Conservation (phyloP, 2,113 vertebrate species). For the Sigmodon hispidus region DNA sequence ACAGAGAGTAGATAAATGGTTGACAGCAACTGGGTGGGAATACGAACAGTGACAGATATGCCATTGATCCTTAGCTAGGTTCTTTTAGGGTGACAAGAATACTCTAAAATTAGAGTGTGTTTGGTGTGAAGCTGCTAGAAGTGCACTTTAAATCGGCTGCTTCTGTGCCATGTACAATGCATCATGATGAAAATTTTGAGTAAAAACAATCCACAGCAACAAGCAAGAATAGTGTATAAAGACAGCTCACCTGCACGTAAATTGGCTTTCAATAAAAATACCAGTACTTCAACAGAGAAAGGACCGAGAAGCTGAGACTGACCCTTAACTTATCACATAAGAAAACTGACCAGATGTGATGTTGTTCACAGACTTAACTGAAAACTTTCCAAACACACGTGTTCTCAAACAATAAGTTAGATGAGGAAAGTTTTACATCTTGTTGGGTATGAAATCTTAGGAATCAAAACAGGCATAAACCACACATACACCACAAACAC, state of each 20-base stretch:
- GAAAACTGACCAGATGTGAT: background rate
- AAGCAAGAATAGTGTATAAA: background rate
- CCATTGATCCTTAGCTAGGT: background rate
- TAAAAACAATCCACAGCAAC: background rate
- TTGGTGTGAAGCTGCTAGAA: background rate
- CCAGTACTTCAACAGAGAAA: background rate
- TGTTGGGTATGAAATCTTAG: background rate
- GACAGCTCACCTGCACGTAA: background rate
- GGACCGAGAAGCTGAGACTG: background rate
- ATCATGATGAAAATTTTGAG: background rate
- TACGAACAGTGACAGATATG: fast-evolving
- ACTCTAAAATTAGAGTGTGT: background rate
- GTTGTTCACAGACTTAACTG: background rate
- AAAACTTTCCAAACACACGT: background rate
- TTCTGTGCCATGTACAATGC: background rate
- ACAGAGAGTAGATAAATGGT: background rate
- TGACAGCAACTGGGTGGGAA: background rate
- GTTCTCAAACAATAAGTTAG: background rate
- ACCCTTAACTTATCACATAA: background rate
- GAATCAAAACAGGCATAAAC: background rate
- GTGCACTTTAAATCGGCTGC: background rate
- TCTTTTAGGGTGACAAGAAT: background rate
- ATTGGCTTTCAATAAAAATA: background rate
- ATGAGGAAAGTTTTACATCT: background rate
- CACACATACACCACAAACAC: background rate